Conservation (phyloP, 1,140 invertebrate species). For the Archegozetes longisetosus region DNA sequence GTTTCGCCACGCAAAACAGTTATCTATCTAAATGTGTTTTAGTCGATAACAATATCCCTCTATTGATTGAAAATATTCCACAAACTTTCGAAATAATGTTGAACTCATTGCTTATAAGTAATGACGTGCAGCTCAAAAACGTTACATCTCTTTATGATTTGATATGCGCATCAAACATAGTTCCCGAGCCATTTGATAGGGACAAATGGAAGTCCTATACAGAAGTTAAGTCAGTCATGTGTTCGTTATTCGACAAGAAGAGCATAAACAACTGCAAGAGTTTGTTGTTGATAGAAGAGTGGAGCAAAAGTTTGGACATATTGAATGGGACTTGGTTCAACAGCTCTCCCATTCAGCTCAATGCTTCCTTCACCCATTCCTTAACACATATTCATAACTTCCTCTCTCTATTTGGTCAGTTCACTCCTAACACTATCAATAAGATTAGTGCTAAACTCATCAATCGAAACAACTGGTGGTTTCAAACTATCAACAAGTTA, state of each 20-base stretch:
- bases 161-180: background rate
- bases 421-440: slow-evolving; percentile 1
- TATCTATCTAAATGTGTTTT: background rate
- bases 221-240: background rate
- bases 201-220: background rate
- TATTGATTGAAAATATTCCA: slow-evolving; percentile 1
- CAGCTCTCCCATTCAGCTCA: background rate
- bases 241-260: background rate
- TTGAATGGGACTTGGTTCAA: slow-evolving; percentile 10
- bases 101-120: background rate
- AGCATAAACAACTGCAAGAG: background rate
- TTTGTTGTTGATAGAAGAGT: background rate
- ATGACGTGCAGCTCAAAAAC: background rate
- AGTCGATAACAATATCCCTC: background rate
- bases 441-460: no score
- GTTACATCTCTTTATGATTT: background rate
- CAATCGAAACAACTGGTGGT: no score
- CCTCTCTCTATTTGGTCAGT: slow-evolving; percentile 7
- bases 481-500: background rate
- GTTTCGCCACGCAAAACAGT: no score
- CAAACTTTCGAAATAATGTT: slow-evolving; percentile 1
- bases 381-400: slow-evolving; percentile 2
- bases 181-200: background rate
- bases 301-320: background rate
- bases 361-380: slow-evolving; percentile 5